phyloP scores from a whole-genome alignment of 1,140 invertebrate genomes.

The Drosophila novamexicana region DNA sequence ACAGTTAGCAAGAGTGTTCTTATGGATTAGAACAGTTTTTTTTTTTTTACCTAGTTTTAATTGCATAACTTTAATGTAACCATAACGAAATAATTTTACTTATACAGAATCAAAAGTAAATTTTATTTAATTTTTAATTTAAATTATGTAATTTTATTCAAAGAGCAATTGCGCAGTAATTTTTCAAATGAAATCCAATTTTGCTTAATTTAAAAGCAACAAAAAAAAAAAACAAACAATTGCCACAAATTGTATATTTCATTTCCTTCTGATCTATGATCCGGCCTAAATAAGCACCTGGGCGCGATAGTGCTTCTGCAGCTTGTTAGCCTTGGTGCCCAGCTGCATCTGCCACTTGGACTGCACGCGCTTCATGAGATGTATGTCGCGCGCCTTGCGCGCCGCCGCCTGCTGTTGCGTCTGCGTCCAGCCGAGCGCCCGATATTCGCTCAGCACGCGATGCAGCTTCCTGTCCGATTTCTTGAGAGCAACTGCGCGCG shows the following conservation, averaged over 20 bases:
- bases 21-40: constrained; percentile 55
- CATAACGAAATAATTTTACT: constrained; percentile 71
- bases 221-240: constrained; percentile 43
- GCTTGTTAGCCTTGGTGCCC: constrained; percentile 93
- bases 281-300: constrained; percentile 90
- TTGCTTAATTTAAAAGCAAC: constrained; percentile 66
- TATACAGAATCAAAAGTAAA: constrained; percentile 76
- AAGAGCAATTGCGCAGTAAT: constrained; percentile 57
- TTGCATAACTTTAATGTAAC: constrained; percentile 57
- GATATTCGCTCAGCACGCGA: constrained; percentile 91
- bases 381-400: constrained; percentile 93
- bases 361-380: constrained; percentile 93
- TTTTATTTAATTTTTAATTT: constrained; percentile 81
- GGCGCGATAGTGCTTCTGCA: constrained; percentile 92
- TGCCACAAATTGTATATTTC: constrained; percentile 28
- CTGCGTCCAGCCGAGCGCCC: constrained; percentile 93
- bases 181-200: constrained; percentile 56
- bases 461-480: constrained; percentile 88
- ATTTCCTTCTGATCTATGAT: background rate
- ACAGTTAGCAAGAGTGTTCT: constrained; percentile 49
- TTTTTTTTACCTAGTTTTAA: constrained; percentile 71
- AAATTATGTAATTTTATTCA: constrained; percentile 75
- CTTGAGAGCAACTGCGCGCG: constrained; percentile 86
- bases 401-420: constrained; percentile 88
- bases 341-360: constrained; percentile 91